Evolutionary conservation across 2,113 vertebrate genomes (phyloP), one percentile per base, ranked within the genome.

Genomic region (Okapia johnstoni): DNA sequence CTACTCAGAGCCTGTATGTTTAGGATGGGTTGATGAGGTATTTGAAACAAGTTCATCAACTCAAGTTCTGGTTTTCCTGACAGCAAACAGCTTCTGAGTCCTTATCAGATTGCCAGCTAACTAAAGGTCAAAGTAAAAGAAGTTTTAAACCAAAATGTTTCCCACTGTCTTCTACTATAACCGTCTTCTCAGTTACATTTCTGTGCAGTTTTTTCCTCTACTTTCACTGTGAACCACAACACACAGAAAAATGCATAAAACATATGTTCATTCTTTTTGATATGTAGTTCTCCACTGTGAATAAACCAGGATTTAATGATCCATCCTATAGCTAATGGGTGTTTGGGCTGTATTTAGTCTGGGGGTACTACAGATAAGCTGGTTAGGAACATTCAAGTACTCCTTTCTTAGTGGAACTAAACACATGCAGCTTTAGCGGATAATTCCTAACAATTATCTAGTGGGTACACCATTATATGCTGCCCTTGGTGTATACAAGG

Each of bases 51-150:
- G 30, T 92, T 88, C 88, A 93, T 84, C 55, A 88, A 85, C 4
- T 7, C 26, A 81, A 83, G 21, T 91, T 96, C 93, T 52, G 70
- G 19, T 80, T 94, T 88, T 94, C 70, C 93, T 84, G 93, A 92
- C 23, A 61, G n/a, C n/a, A n/a, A 77, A 94, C 30, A 76, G 93
- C 79, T 97, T 97, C 89, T 10, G 10, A 48, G 36, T 79, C 94
- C 95, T 52, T 90, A 85, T 23, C 36, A 95, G 43, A 50, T 26
- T 66, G 77, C 73, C 36, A 86, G 73, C 58, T 76, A 97, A 60
- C 48, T 54, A 46, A 94, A 96, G 58, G 85, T 57, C 36, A 97
- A 96, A 89, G 79, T 52, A 84, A 96, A 88, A 52, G 16, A 90
- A 88, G n/a, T 57, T 93, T 95, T 85, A 90, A 90, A 93, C 15